Evolutionary conservation across 2,113 vertebrate species (phyloP).

Genomic region (Hemiscyllium ocellatum): DNA sequence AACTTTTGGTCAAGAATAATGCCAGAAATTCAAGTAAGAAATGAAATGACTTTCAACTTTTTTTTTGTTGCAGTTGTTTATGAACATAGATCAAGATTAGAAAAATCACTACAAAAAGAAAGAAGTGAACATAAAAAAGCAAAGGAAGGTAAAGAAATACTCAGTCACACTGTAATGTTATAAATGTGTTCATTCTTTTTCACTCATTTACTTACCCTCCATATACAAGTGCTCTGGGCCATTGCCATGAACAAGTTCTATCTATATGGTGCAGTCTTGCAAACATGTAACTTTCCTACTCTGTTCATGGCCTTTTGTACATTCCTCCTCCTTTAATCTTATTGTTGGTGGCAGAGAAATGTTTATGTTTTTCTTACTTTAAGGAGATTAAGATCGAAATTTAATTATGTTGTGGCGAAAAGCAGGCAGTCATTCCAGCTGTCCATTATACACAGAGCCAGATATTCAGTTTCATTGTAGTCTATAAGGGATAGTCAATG

Average conservation of each 20-base stretch:
- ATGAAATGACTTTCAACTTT: constrained; percentile 4
- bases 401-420: not conserved
- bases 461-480: not conserved
- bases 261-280: not conserved
- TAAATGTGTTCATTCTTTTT: not conserved
- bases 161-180: not conserved
- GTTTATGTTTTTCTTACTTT: not conserved
- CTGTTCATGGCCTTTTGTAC: not conserved
- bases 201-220: not conserved
- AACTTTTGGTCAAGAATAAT: not conserved
- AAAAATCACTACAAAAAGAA: constrained; percentile 96
- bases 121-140: constrained; percentile 93
- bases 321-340: not conserved
- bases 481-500: not conserved
- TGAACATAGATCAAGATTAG: constrained; percentile 91
- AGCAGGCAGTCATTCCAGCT: not conserved
- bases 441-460: not conserved
- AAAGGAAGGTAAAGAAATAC: constrained; percentile 78
- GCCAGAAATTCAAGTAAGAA: not conserved
- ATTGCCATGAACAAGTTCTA: not conserved
- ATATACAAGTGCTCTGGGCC: not conserved
- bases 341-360: not conserved
- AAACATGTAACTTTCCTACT: not conserved
- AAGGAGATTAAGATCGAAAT: not conserved
- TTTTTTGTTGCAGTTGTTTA: constrained; percentile 75